A percentile compares a stretch with the other conserved stretches of the same genome.
Evolutionary conservation across 2,888 invertebrate genomes (phyloP).

Genomic region (Temnothorax ravouxi): DNA sequence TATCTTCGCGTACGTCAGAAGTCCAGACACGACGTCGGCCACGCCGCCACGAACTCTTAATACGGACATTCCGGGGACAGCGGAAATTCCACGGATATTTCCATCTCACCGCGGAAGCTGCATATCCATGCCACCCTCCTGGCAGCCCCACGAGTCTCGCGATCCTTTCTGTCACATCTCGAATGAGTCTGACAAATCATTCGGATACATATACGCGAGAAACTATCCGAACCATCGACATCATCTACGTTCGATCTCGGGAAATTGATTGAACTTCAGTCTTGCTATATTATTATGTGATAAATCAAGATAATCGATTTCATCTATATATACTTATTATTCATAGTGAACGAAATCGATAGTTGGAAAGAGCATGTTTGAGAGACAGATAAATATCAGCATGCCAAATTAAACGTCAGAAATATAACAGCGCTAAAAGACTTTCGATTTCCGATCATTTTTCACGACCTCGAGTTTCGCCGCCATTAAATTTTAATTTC

Average conservation of each 20-base stretch:
- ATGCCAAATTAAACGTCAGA: background rate
- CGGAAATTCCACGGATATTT: conserved; percentile 63
- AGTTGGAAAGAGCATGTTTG: background rate
- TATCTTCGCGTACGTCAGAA: conserved; percentile 41
- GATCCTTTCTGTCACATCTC: background rate
- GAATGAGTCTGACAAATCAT: background rate
- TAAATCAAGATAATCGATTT: background rate
- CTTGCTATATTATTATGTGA: background rate
- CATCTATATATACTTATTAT: conserved; percentile 1
- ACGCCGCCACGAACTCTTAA: conserved; percentile 59
- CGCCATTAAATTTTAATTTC: background rate
- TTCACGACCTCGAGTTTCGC: background rate
- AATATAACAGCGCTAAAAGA: background rate
- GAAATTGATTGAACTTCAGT: background rate
- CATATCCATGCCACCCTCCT: background rate
- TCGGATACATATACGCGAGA: background rate
- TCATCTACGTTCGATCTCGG: background rate
- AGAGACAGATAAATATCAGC: conserved; percentile 1
- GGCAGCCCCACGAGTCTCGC: background rate
- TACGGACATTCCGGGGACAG: conserved; percentile 65
- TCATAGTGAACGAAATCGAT: background rate
- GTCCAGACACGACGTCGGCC: conserved; percentile 59
- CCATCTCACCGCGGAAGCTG: conserved; percentile 29
- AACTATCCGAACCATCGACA: background rate
- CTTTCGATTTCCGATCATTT: conserved; percentile 2